Evolutionary conservation across 2,888 invertebrate genomes (phyloP).

Genomic region (Tetragonisca angustula): DNA sequence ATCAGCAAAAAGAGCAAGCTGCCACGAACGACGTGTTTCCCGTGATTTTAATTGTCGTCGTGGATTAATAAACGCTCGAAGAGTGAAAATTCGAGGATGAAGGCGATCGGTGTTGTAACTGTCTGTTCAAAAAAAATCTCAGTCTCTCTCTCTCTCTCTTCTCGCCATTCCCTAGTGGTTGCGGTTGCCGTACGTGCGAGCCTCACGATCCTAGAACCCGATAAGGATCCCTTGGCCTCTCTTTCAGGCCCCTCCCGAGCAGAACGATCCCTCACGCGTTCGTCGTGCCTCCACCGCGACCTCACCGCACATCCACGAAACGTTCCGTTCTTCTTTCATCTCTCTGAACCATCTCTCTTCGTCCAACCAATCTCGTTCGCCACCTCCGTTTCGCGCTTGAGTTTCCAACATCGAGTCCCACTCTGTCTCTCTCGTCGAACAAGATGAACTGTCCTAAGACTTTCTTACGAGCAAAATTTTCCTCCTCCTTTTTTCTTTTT

Average conservation of each 20-base stretch:
- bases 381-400: slow-evolving; percentile 28
- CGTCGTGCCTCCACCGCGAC: slow-evolving; percentile 68
- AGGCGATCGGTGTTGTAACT: background rate
- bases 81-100: background rate
- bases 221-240: slow-evolving; percentile 71
- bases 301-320: slow-evolving; percentile 54
- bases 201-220: slow-evolving; percentile 78
- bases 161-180: slow-evolving; percentile 30
- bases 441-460: background rate
- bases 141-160: slow-evolving; percentile 6
- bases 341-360: background rate
- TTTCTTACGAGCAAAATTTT: background rate
- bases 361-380: background rate
- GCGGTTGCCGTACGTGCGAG: slow-evolving; percentile 78
- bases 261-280: slow-evolving; percentile 69
- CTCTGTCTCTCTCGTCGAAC: slow-evolving; percentile 1
- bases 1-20: no score
- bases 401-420: background rate
- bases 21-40: background rate
- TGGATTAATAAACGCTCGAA: background rate
- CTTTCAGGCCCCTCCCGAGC: slow-evolving; percentile 46
- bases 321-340: slow-evolving; percentile 13
- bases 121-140: slow-evolving; percentile 15
- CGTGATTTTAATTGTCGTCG: background rate
- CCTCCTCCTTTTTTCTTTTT: background rate